Conservation (phyloP, 2,797 vertebrate species). For the Hafferia zeledoni region DNA sequence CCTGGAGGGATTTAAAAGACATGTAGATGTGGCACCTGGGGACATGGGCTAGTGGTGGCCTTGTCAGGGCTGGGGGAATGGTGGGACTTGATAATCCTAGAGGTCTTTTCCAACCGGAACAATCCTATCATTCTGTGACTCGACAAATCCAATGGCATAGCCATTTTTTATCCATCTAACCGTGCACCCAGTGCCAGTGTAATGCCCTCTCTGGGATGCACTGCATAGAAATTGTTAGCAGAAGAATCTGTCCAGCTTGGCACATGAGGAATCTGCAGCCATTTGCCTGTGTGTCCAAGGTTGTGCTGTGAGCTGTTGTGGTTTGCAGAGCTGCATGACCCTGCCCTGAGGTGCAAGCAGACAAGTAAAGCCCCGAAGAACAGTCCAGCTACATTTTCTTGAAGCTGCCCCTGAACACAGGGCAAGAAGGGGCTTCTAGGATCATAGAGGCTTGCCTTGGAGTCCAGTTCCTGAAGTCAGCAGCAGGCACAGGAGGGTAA, state of each 20-base stretch:
- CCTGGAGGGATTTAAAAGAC: background rate
- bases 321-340: background rate
- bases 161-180: background rate
- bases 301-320: background rate
- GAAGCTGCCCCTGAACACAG: background rate
- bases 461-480: background rate
- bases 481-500: background rate
- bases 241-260: background rate
- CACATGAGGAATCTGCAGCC: background rate
- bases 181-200: background rate
- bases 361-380: background rate
- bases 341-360: background rate
- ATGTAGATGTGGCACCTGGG: background rate
- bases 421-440: background rate
- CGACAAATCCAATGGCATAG: fast-evolving
- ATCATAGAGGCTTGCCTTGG: background rate
- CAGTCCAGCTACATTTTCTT: background rate
- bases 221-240: background rate
- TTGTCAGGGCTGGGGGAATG: background rate
- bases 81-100: background rate
- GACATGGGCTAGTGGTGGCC: background rate
- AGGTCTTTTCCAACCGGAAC: background rate
- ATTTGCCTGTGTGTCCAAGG: background rate
- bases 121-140: background rate
- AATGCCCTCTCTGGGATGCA: background rate